phyloP scores from a whole-genome alignment of 2,797 vertebrate genomes.

The Acridotheres tristis region DNA sequence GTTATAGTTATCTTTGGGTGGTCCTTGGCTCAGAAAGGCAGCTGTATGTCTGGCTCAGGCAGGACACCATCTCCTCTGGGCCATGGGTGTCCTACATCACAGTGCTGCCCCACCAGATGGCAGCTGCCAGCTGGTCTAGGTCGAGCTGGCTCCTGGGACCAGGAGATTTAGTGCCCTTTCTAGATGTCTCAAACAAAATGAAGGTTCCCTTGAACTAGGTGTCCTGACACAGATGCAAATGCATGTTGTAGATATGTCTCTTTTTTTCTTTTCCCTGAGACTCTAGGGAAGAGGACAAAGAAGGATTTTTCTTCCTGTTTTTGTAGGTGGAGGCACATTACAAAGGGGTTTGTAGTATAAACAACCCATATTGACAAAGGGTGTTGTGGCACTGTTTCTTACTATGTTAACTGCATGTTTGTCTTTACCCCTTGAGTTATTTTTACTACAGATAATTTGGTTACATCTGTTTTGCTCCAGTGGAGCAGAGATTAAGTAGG shows the following conservation, averaged over 20 bases:
- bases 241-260: fast-evolving
- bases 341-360: not conserved
- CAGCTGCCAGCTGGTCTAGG: not conserved
- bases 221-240: not conserved
- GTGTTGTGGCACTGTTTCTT: not conserved
- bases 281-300: fast-evolving
- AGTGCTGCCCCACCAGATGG: not conserved
- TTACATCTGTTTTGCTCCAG: slow-evolving; percentile 19
- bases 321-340: not conserved
- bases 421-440: not conserved
- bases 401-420: not conserved
- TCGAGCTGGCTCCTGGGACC: not conserved
- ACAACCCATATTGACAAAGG: not conserved
- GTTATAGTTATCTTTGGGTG: not conserved
- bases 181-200: not conserved
- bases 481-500: not conserved
- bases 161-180: not conserved
- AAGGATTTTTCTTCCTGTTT: not conserved
- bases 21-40: not conserved
- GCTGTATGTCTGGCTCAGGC: not conserved
- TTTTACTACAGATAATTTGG: slow-evolving; percentile 36
- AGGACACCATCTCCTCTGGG: not conserved
- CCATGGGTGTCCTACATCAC: not conserved
- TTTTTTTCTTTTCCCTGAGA: not conserved
- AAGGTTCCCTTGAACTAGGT: not conserved